Base-by-base conservation (phyloP, 2,797 vertebrate species). In the Enteromius fasciolatus region DNA sequence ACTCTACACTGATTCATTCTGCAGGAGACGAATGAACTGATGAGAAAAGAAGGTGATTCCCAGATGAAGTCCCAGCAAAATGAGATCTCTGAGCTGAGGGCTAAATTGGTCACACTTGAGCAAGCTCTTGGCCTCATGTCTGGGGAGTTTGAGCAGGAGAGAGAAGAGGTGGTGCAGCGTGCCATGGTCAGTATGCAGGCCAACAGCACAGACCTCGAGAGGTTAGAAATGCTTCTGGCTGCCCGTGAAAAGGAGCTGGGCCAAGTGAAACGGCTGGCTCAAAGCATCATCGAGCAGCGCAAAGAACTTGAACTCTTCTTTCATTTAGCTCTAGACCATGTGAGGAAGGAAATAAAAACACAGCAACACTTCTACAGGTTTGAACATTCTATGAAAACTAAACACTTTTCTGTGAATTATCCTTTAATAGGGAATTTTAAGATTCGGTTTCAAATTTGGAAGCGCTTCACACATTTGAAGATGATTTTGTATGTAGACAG, bases 251-350 rank as follows among this genome's bases (percentile, higher is more conserved):
- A 46, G 76, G 96, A 98, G 88, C 90, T 96, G 88, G 92, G 89
- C 41, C 86, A 92, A 36, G 86, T 96, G 31, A 97, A 96, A 90
- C 93, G 88, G 73, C 89, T 95, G 61, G 95, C 95, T 1, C 86
- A 85, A 76, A 93, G 92, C 74, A 91, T 97, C 10, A 89, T 96
- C 46, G 92, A 94, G 83, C 94, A 96, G 87, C 94, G 95, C 76
- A 96, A 92, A 10, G 95, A 97, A 83, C 88, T 97, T 86, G 95
- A 97, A 90, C 85, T 84, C 5, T 98, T 99, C 90, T 97, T 96
- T 89, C 92, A 95, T 23, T 94, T 95, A 82, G 95, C 95, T 9
- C 92, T 98, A 80, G 86, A 90, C 77, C 90, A 97, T 52, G 95
- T 96, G 88, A 97, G 92, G 89, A 89, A 93, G 87, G 93, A 97